phyloP scores from a whole-genome alignment of 2,797 vertebrate species.

The Avahi laniger region DNA sequence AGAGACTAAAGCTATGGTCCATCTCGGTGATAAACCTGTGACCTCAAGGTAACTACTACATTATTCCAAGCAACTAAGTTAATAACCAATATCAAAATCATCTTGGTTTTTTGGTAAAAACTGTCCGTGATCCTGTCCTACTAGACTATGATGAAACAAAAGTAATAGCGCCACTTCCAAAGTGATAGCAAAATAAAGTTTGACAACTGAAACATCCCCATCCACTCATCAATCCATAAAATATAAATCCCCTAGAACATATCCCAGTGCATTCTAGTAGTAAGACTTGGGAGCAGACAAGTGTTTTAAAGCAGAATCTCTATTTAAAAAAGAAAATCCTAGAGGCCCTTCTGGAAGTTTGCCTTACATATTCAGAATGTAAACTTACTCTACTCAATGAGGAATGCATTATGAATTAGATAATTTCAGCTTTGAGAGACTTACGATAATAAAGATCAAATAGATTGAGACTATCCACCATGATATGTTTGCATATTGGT shows the following conservation, averaged over 20 bases:
- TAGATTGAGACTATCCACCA: neutral
- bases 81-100: neutral
- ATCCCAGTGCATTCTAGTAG: neutral
- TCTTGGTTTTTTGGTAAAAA: neutral
- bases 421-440: neutral
- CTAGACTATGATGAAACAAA: conserved; percentile 26
- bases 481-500: neutral
- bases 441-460: conserved; percentile 21
- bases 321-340: neutral
- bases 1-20: neutral
- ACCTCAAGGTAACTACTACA: neutral
- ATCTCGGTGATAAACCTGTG: neutral
- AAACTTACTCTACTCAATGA: neutral
- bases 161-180: neutral
- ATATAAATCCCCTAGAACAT: neutral
- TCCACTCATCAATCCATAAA: neutral
- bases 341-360: neutral
- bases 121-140: neutral
- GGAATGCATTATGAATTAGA: conserved; percentile 13
- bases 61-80: neutral
- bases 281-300: neutral
- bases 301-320: neutral
- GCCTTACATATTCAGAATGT: neutral
- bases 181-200: neutral
- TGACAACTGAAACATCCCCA: neutral